Conservation (phyloP, 2,888 invertebrate species). For the Thereva nobilitata region DNA sequence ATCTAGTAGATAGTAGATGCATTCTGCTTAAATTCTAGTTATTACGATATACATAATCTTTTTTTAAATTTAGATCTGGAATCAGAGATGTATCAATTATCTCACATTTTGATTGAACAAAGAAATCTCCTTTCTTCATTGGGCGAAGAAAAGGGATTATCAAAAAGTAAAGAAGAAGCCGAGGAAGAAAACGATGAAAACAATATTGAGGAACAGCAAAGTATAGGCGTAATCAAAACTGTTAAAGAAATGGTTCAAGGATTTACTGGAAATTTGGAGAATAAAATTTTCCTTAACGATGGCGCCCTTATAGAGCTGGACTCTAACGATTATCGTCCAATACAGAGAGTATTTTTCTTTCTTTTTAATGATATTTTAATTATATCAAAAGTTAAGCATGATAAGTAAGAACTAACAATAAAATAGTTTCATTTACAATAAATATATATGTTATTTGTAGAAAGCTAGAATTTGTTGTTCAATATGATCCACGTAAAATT, state of each 20-base stretch:
- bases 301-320: slow-evolving; percentile 91
- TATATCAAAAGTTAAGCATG: slow-evolving; percentile 72
- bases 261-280: slow-evolving; percentile 66
- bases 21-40: not conserved
- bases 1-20: no score
- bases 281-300: slow-evolving; percentile 76
- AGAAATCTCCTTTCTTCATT: slow-evolving; percentile 78
- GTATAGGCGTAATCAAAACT: slow-evolving; percentile 62
- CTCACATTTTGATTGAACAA: slow-evolving; percentile 91
- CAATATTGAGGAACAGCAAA: slow-evolving; percentile 62
- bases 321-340: slow-evolving; percentile 79
- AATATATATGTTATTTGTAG: slow-evolving; percentile 43
- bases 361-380: slow-evolving; percentile 91
- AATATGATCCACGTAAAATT: slow-evolving; percentile 69
- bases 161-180: slow-evolving; percentile 40
- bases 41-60: slow-evolving; percentile 18
- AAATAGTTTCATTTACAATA: not conserved
- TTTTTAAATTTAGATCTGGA: slow-evolving; percentile 71
- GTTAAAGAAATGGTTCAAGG: slow-evolving; percentile 66
- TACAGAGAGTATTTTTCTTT: slow-evolving; percentile 89
- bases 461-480: slow-evolving; percentile 55
- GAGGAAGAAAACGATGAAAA: slow-evolving; percentile 57
- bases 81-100: slow-evolving; percentile 97
- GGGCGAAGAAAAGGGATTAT: slow-evolving; percentile 67
- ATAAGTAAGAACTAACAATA: slow-evolving; percentile 50